Conservation (phyloP, 2,113 vertebrate species). For the Semnornis frantzii region DNA sequence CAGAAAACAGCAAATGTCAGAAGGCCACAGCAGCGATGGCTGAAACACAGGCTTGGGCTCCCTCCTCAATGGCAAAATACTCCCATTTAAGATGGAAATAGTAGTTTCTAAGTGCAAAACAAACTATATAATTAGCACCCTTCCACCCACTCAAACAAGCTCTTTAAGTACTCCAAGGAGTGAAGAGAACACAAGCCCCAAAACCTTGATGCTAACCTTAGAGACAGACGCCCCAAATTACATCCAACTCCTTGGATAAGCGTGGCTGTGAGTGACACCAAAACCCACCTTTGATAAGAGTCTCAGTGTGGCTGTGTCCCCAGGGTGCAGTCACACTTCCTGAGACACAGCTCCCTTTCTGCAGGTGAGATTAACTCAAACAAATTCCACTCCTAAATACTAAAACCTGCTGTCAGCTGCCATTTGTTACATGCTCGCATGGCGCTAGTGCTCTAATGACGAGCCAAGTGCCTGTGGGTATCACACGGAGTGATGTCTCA, state of each 20-base stretch:
- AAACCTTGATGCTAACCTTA: neutral
- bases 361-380: neutral
- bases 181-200: neutral
- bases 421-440: neutral
- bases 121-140: neutral
- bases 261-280: conserved; percentile 2
- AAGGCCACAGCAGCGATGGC: neutral
- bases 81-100: neutral
- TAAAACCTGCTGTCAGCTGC: conserved; percentile 22
- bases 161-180: neutral
- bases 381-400: conserved; percentile 40
- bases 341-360: conserved; percentile 32
- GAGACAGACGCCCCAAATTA: conserved; percentile 10
- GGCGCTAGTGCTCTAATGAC: conserved; percentile 7
- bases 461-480: neutral
- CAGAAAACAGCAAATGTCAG: neutral
- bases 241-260: conserved; percentile 11
- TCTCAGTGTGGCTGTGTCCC: neutral
- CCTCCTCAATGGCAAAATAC: neutral
- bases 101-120: neutral
- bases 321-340: neutral
- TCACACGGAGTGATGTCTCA: conserved; percentile 19
- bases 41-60: neutral
- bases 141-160: neutral
- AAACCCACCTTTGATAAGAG: neutral